Evolutionary conservation across 2,888 invertebrate species (phyloP), one percentile per base, ranked within the genome.

Genomic region (Drosophila tanythrix): DNA sequence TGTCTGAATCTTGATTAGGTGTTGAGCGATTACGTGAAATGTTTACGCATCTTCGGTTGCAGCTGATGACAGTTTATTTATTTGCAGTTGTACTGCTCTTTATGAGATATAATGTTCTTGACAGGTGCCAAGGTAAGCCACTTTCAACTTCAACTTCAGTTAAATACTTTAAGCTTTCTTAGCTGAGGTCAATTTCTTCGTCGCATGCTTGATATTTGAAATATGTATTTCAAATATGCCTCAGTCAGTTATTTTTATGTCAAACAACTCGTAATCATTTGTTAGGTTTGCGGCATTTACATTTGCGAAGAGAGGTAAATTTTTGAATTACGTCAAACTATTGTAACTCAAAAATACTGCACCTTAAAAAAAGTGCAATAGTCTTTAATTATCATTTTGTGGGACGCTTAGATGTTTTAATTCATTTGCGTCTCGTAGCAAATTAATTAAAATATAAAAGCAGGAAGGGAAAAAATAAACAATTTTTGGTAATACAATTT

Each of bases 11-110:
- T 81, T 83, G 83, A 83, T 87, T 89, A 83, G 88, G 84, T 89
- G 88, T 81, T 75, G 82, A 83, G 79, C 68, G 70, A 83, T 87
- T 83, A 81, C 73, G 73, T 87, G 83, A 88, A 88, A 86, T 83
- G 89, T 77, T 86, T 81, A 86, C 87, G 89, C 81, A 83, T 77
- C 71, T 74, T 69, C 81, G 66, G 64, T 33, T 50, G 65, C 64
- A 60, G 63, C 48, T 58, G 67, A 61, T 60, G 46, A 48, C 29
- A 67, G 67, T 21, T 38, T 40, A 56, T 38, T 56, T 56, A 60
- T 57, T 52, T 52, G 27, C n/a, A 43, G 35, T 33, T 21, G 40
- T 50, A 43, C 36, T n/a, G 53, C 43, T 35, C 7, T 18, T 59
- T 36, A 46, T 60, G 36, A 51, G n/a, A 27, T 36, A 40, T 36